phyloP scores from a whole-genome alignment of 2,113 vertebrate genomes.

The Echinops telfairi region DNA sequence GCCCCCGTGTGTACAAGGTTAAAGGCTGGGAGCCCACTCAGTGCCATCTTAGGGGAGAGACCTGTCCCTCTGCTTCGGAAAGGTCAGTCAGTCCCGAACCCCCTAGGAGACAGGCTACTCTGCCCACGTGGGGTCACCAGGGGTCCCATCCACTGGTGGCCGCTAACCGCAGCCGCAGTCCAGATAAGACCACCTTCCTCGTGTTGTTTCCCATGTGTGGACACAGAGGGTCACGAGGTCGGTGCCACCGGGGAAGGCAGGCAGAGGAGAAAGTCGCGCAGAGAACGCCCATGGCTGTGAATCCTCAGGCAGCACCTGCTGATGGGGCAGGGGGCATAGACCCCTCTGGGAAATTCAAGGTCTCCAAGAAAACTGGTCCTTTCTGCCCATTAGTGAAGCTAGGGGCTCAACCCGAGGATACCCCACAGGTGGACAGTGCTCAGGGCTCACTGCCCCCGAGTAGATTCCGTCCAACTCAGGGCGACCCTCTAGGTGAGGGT shows the following conservation, averaged over 20 bases:
- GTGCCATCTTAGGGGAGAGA: too few relatives aligned
- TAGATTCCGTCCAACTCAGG: background rate
- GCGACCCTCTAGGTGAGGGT: background rate
- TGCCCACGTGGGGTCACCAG: background rate
- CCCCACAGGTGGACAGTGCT: background rate
- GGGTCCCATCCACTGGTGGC: background rate
- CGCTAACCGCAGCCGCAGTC: background rate
- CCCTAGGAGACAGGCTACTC: background rate
- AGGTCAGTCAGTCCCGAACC: too few relatives aligned
- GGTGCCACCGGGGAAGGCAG: too few relatives aligned
- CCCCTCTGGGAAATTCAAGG: background rate
- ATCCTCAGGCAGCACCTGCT: background rate
- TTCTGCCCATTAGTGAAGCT: background rate
- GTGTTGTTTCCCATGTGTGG: background rate
- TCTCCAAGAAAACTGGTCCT: background rate
- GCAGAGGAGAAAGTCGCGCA: background rate
- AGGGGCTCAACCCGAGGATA: background rate
- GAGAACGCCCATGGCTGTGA: too few relatives aligned
- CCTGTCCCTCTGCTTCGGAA: background rate
- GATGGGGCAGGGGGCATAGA: accelerated
- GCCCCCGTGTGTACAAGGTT: background rate
- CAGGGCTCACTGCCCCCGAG: background rate
- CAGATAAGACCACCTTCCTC: background rate
- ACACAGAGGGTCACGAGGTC: too few relatives aligned
- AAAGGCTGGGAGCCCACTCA: background rate